phyloP scores from a whole-genome alignment of 2,113 vertebrate genomes.

The Pimephales promelas region DNA sequence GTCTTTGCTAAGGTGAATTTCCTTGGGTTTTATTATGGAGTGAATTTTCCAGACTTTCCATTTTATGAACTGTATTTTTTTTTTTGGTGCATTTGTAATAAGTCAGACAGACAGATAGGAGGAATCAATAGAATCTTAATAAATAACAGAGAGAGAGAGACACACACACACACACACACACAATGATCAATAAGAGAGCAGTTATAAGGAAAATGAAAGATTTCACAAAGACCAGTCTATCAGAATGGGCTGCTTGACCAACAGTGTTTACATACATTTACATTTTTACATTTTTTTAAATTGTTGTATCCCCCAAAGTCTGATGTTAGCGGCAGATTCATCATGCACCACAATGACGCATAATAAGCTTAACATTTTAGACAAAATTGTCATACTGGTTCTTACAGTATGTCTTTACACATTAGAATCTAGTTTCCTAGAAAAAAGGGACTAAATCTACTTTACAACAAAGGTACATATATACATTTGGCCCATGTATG shows the following conservation, averaged over 20 bases:
- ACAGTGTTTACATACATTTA: neutral
- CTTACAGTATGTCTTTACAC: neutral
- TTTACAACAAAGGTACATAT: neutral
- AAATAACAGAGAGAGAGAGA: conserved; percentile 52
- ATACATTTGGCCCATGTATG: neutral
- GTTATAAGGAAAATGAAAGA: neutral
- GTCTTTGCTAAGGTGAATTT: neutral
- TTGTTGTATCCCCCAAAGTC: neutral
- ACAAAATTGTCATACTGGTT: neutral
- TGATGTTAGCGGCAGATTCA: neutral
- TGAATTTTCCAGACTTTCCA: conserved; percentile 25
- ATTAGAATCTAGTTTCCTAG: neutral
- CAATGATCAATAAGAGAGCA: neutral
- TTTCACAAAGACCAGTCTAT: neutral
- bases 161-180: neutral
- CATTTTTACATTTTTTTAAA: too few relatives aligned
- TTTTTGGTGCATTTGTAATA: conserved; percentile 4
- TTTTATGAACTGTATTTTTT: neutral
- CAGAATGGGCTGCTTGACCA: neutral
- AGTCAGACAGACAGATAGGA: conserved; percentile 48
- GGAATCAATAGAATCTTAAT: conserved; percentile 54
- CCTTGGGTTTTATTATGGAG: conserved; percentile 51
- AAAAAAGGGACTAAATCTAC: neutral
- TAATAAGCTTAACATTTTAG: neutral
- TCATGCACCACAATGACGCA: neutral